These are phyloP conservation scores for Oryctolagus cuniculus DNA, from an alignment of 2,113 vertebrate species.

Conservation along the genomic window DNA sequence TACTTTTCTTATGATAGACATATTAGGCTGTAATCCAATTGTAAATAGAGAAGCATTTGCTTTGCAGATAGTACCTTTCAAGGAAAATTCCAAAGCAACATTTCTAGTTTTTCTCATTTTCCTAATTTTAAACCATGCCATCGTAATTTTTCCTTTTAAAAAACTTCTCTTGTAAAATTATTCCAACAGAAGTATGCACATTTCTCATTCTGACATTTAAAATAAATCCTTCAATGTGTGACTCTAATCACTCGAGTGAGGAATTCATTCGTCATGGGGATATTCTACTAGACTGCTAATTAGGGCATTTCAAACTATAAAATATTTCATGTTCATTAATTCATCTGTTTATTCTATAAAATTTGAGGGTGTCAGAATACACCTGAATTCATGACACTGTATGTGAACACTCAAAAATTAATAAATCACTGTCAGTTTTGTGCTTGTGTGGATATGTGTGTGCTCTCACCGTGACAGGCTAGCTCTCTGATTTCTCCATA, in stretches of 20 bases:
- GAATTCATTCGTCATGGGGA: background rate
- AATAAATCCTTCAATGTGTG: conserved; percentile 14
- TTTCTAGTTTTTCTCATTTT: conserved; percentile 52
- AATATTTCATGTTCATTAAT: conserved; percentile 30
- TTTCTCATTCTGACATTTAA: conserved; percentile 52
- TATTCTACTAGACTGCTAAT: conserved; percentile 5
- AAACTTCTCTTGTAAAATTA: conserved; percentile 7
- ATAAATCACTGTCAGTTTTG: background rate
- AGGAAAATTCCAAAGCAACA: background rate
- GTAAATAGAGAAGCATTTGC: too few species aligned
- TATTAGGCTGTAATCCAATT: too few species aligned
- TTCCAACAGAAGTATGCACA: background rate
- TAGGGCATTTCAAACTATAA: background rate
- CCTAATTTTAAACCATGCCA: background rate
- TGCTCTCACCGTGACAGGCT: background rate
- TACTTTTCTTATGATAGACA: too few species aligned
- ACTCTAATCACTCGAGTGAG: background rate
- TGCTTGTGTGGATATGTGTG: background rate
- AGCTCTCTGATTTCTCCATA: background rate
- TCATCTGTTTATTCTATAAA: background rate
- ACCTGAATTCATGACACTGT: background rate
- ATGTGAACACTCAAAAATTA: background rate
- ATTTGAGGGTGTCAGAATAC: background rate
- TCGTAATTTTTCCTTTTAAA: conserved; percentile 10
- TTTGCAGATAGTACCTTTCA: background rate